These are phyloP conservation scores for Apantesis nais DNA, from an alignment of 2,888 invertebrate species.

Conservation along the genomic window DNA sequence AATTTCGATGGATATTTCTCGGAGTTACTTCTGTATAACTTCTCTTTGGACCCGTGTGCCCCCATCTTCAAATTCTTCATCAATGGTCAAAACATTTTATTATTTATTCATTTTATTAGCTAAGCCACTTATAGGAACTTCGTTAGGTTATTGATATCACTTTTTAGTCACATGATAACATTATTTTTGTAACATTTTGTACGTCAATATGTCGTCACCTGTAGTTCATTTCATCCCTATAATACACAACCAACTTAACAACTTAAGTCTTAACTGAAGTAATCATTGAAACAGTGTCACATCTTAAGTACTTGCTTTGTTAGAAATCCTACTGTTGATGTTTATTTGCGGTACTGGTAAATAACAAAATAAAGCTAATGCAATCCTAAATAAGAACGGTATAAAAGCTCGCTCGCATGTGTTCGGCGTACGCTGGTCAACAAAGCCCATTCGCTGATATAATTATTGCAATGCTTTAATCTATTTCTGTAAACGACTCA, in stretches of 20 bases:
- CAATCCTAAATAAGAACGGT: slow-evolving; percentile 31
- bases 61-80: slow-evolving; percentile 87
- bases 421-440: slow-evolving; percentile 62
- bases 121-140: slow-evolving; percentile 62
- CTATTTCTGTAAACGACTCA: slow-evolving; percentile 79
- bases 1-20: slow-evolving; percentile 86
- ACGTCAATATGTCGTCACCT: slow-evolving; percentile 49
- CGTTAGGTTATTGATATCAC: slow-evolving; percentile 51
- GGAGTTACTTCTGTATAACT: slow-evolving; percentile 88
- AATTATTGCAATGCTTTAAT: slow-evolving; percentile 79
- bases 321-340: slow-evolving; percentile 17
- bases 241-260: slow-evolving; percentile 23
- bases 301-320: slow-evolving; percentile 43
- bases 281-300: slow-evolving; percentile 53
- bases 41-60: slow-evolving; percentile 91
- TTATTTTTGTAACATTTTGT: slow-evolving; percentile 43
- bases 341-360: slow-evolving; percentile 22
- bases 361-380: slow-evolving; percentile 26
- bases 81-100: slow-evolving; percentile 66
- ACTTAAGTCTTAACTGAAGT: slow-evolving; percentile 10
- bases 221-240: slow-evolving; percentile 46
- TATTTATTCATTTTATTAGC: slow-evolving; percentile 45
- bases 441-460: slow-evolving; percentile 80
- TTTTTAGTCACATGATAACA: slow-evolving; percentile 63
- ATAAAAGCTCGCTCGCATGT: slow-evolving; percentile 62